Percentiles rank a stretch among this genome's conserved stretches.
These are phyloP conservation scores for Ophraella communa DNA, from an alignment of 2,888 invertebrate species.

Conservation along the genomic window DNA sequence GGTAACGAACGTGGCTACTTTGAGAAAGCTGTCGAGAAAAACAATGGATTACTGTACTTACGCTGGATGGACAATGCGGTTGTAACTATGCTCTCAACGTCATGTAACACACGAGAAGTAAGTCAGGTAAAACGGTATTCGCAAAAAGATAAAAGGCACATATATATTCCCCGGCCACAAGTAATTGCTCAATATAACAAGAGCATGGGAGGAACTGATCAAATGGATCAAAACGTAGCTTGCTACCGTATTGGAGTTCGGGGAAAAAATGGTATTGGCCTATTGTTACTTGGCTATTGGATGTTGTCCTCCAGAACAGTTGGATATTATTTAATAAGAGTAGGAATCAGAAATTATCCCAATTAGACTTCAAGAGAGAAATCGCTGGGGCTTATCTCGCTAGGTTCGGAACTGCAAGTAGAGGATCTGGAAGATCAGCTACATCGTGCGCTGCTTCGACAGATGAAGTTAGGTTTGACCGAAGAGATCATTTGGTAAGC, in stretches of 20 bases:
- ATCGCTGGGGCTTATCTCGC: background rate
- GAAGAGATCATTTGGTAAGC: too few relatives aligned
- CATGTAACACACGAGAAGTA: conserved; percentile 25
- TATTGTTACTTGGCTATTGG: conserved; percentile 31
- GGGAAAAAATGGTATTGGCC: conserved; percentile 31
- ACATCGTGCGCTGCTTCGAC: too few relatives aligned
- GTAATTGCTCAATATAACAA: conserved; percentile 35
- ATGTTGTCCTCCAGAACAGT: conserved; percentile 31
- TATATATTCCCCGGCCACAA: conserved; percentile 20
- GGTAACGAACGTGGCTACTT: too few relatives aligned
- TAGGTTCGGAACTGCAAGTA: background rate
- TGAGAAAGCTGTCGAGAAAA: too few relatives aligned
- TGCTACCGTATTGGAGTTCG: background rate
- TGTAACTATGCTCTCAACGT: conserved; percentile 39
- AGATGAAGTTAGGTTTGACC: too few relatives aligned
- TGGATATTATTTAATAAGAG: conserved; percentile 26
- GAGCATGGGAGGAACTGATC: conserved; percentile 37
- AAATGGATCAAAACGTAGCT: conserved; percentile 14
- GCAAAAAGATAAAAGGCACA: conserved; percentile 5
- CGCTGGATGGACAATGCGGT: conserved; percentile 46
- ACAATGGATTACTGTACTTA: too few relatives aligned
- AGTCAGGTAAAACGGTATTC: conserved; percentile 31
- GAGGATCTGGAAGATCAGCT: too few relatives aligned
- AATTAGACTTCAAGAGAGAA: background rate
- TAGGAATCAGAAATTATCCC: background rate